Conservation (phyloP, 2,888 invertebrate genomes). For the Tenthredo livida region DNA sequence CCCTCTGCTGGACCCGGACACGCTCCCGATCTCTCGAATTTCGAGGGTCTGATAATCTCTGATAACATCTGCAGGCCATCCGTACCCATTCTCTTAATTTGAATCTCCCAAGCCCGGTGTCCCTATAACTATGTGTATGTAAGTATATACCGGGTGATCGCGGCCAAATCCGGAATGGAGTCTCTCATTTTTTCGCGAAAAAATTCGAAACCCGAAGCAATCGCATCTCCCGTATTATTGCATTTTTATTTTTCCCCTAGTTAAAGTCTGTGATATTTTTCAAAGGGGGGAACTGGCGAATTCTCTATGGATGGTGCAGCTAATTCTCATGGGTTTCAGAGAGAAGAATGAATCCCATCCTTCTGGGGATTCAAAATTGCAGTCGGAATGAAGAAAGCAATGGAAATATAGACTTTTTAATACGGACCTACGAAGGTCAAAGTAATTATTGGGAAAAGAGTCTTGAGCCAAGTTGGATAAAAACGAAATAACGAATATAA, state of each 20-base stretch:
- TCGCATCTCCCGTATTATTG: background rate
- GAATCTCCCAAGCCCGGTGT: constrained; percentile 54
- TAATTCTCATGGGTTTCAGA: background rate
- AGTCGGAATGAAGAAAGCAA: too few relatives aligned
- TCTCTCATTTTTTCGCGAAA: background rate
- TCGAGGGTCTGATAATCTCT: constrained; percentile 49
- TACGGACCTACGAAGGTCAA: background rate
- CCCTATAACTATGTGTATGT: background rate
- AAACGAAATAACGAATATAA: background rate
- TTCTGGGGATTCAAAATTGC: background rate
- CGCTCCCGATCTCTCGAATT: constrained; percentile 29
- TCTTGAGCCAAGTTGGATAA: background rate
- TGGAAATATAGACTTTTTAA: background rate
- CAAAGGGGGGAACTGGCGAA: background rate
- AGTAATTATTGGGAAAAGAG: background rate
- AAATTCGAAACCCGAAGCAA: background rate
- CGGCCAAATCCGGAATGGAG: background rate
- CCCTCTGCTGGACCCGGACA: constrained; percentile 21
- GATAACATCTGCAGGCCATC: constrained; percentile 46
- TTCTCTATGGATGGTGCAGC: background rate
- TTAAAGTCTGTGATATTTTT: background rate
- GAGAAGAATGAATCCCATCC: background rate
- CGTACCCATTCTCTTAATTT: constrained; percentile 60
- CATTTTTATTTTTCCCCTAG: background rate
- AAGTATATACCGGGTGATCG: constrained; percentile 10